These are phyloP conservation scores for Drosophila sulfurigaster DNA, from an alignment of 1,140 invertebrate species.

Conservation along the genomic window DNA sequence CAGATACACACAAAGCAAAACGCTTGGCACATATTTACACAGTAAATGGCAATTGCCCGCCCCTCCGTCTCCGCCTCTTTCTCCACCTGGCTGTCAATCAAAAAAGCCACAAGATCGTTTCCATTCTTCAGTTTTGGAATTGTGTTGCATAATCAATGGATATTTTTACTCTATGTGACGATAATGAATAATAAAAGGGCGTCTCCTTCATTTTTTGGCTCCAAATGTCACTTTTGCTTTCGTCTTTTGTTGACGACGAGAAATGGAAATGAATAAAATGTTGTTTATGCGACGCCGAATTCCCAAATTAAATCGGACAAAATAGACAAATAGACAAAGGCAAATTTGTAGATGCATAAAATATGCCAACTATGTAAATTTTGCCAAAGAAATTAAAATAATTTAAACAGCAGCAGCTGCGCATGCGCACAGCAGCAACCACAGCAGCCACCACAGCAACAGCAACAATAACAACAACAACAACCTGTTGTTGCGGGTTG, in stretches of 20 bases:
- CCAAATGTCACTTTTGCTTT: constrained; percentile 75
- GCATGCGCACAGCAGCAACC: constrained; percentile 25
- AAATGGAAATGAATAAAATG: constrained; percentile 49
- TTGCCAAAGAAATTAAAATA: constrained; percentile 66
- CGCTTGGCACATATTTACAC: constrained; percentile 8
- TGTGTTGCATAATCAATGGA: constrained; percentile 34
- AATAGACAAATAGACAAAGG: constrained; percentile 71
- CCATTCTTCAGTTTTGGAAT: constrained; percentile 21
- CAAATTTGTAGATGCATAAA: constrained; percentile 46
- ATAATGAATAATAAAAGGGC: constrained; percentile 22
- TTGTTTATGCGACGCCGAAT: constrained; percentile 43
- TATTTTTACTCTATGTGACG: neutral
- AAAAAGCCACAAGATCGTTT: constrained; percentile 29
- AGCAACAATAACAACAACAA: constrained; percentile 42
- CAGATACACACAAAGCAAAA: constrained; percentile 28
- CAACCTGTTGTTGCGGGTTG: constrained; percentile 54
- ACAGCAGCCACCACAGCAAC: constrained; percentile 20
- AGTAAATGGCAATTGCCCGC: constrained; percentile 18
- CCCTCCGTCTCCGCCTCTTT: neutral
- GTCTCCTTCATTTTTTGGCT: constrained; percentile 20
- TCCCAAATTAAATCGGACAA: constrained; percentile 66
- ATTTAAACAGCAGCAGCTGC: constrained; percentile 51
- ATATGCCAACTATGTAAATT: constrained; percentile 74
- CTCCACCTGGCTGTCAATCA: constrained; percentile 21
- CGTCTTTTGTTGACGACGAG: constrained; percentile 56